Conservation (phyloP, 2,113 vertebrate genomes). For the Copsychus sechellarum region DNA sequence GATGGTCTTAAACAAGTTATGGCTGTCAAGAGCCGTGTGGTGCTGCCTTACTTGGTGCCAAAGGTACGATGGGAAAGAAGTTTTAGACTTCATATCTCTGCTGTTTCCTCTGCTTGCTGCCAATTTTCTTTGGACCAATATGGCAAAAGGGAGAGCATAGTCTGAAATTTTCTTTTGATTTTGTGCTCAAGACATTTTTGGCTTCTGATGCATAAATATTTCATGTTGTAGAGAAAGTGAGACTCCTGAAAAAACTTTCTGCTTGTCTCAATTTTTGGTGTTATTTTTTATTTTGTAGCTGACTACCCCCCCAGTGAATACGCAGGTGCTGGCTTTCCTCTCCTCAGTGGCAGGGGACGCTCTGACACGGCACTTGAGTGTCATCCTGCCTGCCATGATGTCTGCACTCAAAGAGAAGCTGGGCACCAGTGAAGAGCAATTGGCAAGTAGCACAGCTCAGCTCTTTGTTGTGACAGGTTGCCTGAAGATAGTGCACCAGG, state of each 20-base stretch:
- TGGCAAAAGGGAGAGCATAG: not conserved
- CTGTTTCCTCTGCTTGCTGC: not conserved
- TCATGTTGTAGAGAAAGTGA: not conserved
- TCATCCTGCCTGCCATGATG: slow-evolving; percentile 94
- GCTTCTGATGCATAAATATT: not conserved
- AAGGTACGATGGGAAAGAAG: slow-evolving; percentile 77
- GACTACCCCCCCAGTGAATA: slow-evolving; percentile 91
- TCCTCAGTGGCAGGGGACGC: slow-evolving; percentile 94
- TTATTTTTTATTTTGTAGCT: slow-evolving; percentile 71
- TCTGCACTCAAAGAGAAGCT: slow-evolving; percentile 91
- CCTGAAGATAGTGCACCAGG: not conserved
- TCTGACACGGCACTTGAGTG: slow-evolving; percentile 91
- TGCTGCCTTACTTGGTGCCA: slow-evolving; percentile 95
- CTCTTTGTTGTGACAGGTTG: slow-evolving; percentile 29
- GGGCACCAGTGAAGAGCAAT: slow-evolving; percentile 84
- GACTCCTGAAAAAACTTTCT: not conserved
- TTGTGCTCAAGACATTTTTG: not conserved
- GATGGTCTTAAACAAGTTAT: slow-evolving; percentile 98
- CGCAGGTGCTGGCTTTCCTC: slow-evolving; percentile 94
- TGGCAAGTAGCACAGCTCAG: slow-evolving; percentile 72
- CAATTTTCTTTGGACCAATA: not conserved
- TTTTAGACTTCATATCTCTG: not conserved
- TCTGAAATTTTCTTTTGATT: not conserved
- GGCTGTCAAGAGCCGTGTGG: slow-evolving; percentile 97
- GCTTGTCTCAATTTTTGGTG: not conserved